Percentiles rank a stretch among this genome's conserved stretches.
Evolutionary conservation across 2,888 invertebrate species (phyloP).

Genomic region (Taphrorychus bicolor): DNA sequence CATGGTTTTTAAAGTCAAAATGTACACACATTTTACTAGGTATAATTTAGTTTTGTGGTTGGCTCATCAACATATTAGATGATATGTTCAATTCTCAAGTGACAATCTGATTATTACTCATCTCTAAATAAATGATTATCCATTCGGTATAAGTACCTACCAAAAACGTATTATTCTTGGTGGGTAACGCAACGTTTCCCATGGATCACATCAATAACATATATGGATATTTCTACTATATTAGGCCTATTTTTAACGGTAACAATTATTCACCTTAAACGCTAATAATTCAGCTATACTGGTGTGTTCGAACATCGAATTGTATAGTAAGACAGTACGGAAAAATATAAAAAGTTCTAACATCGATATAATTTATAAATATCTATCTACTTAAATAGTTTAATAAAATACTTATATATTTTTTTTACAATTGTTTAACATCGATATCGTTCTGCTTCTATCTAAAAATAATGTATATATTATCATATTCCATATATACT

Average conservation of each 20-base stretch:
- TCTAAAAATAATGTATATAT: conserved; percentile 19
- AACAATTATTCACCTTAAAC: background rate
- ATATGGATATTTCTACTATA: too few relatives aligned
- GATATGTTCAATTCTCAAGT: background rate
- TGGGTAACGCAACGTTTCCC: too few relatives aligned
- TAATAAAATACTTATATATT: conserved; percentile 11
- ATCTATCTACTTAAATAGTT: conserved; percentile 3
- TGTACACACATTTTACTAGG: background rate
- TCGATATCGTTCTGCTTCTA: conserved; percentile 19
- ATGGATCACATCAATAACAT: too few relatives aligned
- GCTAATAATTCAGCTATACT: background rate
- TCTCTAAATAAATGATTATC: too few relatives aligned
- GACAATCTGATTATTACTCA: background rate
- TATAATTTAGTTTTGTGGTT: background rate
- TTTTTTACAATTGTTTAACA: conserved; percentile 28
- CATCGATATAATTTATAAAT: conserved; percentile 5
- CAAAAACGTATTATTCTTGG: too few relatives aligned
- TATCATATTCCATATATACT: background rate
- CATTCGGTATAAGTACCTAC: too few relatives aligned
- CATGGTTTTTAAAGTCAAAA: too few relatives aligned
- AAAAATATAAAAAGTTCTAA: conserved; percentile 20
- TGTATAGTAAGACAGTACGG: conserved; percentile 3
- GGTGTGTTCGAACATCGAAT: conserved; percentile 2
- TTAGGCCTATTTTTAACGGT: background rate
- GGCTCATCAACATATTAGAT: background rate